phyloP scores from a whole-genome alignment of 2,888 invertebrate species.

The Melolontha melolontha region DNA sequence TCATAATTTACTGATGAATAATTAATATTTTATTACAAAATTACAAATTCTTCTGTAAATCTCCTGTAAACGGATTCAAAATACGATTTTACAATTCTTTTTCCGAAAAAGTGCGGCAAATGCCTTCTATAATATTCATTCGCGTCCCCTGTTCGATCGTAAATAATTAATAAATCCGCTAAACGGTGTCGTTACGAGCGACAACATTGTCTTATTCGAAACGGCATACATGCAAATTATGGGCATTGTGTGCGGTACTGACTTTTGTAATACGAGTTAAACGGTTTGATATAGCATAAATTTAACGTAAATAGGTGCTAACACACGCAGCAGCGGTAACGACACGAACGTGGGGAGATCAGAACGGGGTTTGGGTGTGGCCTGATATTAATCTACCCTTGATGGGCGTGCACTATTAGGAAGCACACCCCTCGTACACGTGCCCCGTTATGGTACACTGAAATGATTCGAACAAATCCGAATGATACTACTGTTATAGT shows the following conservation, averaged over 20 bases:
- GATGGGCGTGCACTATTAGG: slow-evolving; percentile 37
- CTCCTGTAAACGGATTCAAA: too few species aligned
- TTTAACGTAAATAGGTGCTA: slow-evolving; percentile 51
- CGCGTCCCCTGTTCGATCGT: slow-evolving; percentile 17
- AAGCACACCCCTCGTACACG: slow-evolving; percentile 36
- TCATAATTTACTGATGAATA: too few species aligned
- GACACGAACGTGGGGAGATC: slow-evolving; percentile 15
- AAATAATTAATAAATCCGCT: slow-evolving; percentile 39
- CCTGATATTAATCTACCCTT: slow-evolving; percentile 51
- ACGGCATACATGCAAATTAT: slow-evolving; percentile 52
- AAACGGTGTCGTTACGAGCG: slow-evolving; percentile 29
- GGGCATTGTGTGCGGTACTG: slow-evolving; percentile 50
- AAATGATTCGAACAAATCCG: slow-evolving; percentile 28
- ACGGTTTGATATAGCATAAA: slow-evolving; percentile 57
- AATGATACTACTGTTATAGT: not conserved
- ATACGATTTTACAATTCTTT: too few species aligned
- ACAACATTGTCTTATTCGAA: slow-evolving; percentile 35
- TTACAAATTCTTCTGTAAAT: too few species aligned
- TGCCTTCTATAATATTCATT: not conserved
- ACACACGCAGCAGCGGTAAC: slow-evolving; percentile 29
- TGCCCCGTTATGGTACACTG: slow-evolving; percentile 32
- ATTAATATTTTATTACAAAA: too few species aligned
- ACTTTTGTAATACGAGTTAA: slow-evolving; percentile 55
- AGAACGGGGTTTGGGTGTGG: slow-evolving; percentile 51
- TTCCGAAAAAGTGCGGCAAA: too few species aligned